These are phyloP conservation scores for Celastrina argiolus DNA, from an alignment of 2,888 invertebrate species.

Conservation along the genomic window DNA sequence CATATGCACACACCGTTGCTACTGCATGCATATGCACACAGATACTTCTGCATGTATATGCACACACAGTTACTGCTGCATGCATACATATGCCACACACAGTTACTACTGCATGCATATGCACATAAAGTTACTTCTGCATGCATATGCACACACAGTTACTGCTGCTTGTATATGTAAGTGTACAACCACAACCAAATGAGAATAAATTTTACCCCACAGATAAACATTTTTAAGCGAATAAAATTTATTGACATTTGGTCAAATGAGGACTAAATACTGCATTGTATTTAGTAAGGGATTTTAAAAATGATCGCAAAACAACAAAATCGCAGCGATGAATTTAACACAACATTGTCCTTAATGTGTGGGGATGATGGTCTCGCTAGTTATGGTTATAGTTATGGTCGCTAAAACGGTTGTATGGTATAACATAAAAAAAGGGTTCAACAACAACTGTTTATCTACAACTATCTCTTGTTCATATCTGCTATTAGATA, in stretches of 20 bases:
- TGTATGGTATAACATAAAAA: neutral
- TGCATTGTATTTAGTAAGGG: neutral
- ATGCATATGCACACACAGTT: neutral
- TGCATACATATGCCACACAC: neutral
- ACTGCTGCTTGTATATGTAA: neutral
- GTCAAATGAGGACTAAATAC: neutral
- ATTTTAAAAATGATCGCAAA: neutral
- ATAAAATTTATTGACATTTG: neutral
- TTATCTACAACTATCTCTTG: too few species aligned
- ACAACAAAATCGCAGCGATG: neutral
- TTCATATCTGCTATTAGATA: too few species aligned
- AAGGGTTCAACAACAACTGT: neutral
- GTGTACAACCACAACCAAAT: neutral
- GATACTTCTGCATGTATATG: neutral
- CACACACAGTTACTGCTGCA: neutral
- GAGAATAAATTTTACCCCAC: neutral
- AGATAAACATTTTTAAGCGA: neutral
- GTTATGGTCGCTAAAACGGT: too few species aligned
- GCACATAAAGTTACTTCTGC: neutral
- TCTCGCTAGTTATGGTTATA: too few species aligned
- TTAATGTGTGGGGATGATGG: neutral
- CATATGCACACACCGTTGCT: neutral
- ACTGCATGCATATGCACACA: too few species aligned
- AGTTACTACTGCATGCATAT: too few species aligned
- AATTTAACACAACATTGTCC: neutral